phyloP scores from a whole-genome alignment of 2,113 vertebrate species.

The Piaya cayana region DNA sequence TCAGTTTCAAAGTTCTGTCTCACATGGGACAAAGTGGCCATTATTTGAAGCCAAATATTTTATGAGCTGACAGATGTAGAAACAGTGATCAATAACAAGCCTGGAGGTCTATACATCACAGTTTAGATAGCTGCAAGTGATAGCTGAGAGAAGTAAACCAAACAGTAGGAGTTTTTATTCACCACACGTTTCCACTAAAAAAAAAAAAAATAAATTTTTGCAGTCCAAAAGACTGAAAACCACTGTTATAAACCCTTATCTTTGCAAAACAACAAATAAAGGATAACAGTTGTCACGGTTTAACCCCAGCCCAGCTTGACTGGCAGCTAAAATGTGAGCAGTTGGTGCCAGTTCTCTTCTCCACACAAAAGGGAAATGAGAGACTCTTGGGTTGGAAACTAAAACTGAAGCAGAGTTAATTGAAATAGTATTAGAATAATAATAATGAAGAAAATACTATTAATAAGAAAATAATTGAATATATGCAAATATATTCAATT shows the following conservation, averaged over 20 bases:
- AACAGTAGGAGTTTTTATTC: background rate
- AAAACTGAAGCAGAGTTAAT: no score
- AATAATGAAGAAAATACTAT: no score
- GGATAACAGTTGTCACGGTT: no score
- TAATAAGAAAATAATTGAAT: no score
- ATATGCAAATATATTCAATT: no score
- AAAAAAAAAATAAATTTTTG: background rate
- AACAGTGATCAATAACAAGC: constrained; percentile 30
- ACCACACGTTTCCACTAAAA: background rate
- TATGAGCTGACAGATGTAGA: background rate
- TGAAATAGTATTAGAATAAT: no score
- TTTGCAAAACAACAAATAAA: background rate
- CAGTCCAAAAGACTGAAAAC: background rate
- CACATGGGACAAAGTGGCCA: background rate
- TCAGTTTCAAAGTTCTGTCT: background rate
- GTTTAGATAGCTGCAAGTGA: background rate
- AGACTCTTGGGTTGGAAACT: no score
- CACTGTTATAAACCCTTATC: background rate
- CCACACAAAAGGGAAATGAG: no score
- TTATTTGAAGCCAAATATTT: background rate
- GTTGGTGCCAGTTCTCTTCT: no score
- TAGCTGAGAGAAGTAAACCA: background rate
- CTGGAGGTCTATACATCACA: background rate
- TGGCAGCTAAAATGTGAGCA: no score
- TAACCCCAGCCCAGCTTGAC: no score